Evolutionary conservation across 2,888 invertebrate genomes (phyloP), one percentile per base, ranked within the genome.

Genomic region (Ariolimax columbianus): DNA sequence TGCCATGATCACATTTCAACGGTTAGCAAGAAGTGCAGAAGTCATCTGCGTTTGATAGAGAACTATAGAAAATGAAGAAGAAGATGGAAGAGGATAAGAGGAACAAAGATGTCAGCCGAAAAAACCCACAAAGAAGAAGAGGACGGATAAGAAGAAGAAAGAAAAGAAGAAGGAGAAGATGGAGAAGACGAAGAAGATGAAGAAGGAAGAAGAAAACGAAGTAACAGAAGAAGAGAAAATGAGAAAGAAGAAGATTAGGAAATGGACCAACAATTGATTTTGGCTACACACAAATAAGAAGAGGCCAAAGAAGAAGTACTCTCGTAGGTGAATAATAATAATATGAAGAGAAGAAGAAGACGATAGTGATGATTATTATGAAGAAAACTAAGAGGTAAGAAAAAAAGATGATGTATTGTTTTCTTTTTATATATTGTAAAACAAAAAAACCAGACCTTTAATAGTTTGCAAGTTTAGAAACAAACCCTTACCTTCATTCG

Each of bases 341-440:
- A 81, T 75, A 84, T 30, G 68, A 73, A 84, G 43, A 73, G 79
- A 79, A 30, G 78, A 33, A 86, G 26, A 83, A 36, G 83, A 66
- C 33, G 55, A 68, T 51, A 80, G 59, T 66, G 43, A 77, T 40
- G 63, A n/a, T 38, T 23, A 38, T n/a, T 59, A 59, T 17, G 23
- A 33, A 38, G 66, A 26, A 81, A n/a, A 40, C 26, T 30, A 36
- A 26, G n/a, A 63, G 19, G n/a, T 51, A n/a, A 38, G 30, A 36
- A 26, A 55, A 55, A 19, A 43, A 40, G 63, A 63, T 7, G 38
- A 40, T 47, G 43, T n/a, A n/a, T n/a, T n/a, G n/a, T n/a, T n/a
- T n/a, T n/a, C n/a, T n/a, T n/a, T n/a, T n/a, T n/a, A n/a, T n/a
- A n/a, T n/a, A n/a, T n/a, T n/a, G n/a, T n/a, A n/a, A n/a, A n/a